Evolutionary conservation across 1,140 invertebrate species (phyloP).

Genomic region (Diprion similis): DNA sequence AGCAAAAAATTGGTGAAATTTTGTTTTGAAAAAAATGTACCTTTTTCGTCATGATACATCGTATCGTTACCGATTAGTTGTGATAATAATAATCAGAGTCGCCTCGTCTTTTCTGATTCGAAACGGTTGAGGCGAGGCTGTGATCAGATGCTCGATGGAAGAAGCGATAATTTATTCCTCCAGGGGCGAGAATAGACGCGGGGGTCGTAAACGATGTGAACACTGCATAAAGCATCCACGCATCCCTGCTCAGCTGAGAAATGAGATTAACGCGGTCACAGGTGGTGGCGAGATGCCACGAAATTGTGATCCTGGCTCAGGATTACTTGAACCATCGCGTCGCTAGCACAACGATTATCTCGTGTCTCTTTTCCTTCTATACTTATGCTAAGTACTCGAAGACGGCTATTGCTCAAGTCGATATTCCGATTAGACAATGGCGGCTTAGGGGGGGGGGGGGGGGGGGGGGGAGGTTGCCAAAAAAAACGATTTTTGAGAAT

Average conservation of each 20-base stretch:
- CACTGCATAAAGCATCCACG: slow-evolving; percentile 7
- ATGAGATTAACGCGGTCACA: slow-evolving; percentile 3
- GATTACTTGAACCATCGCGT: no score
- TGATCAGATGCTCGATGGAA: neutral
- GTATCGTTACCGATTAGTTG: neutral
- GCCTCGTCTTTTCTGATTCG: neutral
- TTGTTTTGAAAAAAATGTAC: no score
- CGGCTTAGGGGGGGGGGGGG: no score
- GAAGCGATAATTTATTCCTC: neutral
- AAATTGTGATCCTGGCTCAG: neutral
- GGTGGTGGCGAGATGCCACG: neutral
- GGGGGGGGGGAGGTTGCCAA: no score
- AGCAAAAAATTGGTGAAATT: no score
- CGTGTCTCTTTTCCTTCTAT: no score
- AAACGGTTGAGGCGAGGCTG: neutral
- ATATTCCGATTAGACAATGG: no score
- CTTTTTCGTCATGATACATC: no score
- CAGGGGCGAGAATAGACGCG: neutral
- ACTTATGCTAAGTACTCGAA: no score
- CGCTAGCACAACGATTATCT: no score
- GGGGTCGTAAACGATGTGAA: neutral
- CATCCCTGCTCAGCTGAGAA: neutral
- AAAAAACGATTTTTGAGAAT: no score
- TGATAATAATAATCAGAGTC: neutral
- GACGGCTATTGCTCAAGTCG: no score